Base-by-base conservation (phyloP, 1,140 invertebrate genomes). In the Neuroterus valhalla region DNA sequence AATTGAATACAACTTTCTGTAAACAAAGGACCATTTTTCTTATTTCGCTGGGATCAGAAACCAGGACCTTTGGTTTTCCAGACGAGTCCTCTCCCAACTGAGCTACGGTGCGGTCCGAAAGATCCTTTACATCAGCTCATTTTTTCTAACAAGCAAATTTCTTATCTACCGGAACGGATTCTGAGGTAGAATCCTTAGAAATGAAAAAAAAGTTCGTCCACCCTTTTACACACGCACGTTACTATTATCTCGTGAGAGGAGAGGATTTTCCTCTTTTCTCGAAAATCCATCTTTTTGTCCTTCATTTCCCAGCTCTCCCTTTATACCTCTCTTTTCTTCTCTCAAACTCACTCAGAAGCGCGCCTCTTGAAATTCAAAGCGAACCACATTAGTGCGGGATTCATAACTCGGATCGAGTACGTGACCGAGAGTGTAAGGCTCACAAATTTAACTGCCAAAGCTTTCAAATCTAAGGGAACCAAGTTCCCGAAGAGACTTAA, bases 321-420 rank as follows among this genome's bases (percentile, higher is more conserved):
- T 48, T 48, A 21, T 23, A 12, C 26, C 52, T 23, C 52, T 2
- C 15, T 50, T 62, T 31, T 31, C 5, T 62, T 26, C 15, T 31
- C 26, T 31, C 21, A 26, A 3, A 21, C 52, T 14, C 21, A 62
- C 52, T 26, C 23, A 62, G 15, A 12, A 21, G 52, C 21, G 52
- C 21, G 5, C 52, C 19, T 62, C 52, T 62, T 62, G 52, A 62
- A 62, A 62, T 62, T 62, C 52, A 62, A 26, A 62, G 52, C 21
- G 23, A 62, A 62, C 26, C 52, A 62, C 26, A 62, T 62, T 62
- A 62, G 23, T 62, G 52, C 26, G 52, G 52, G 26, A 62, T 62
- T 52, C 10, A 19, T 52, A 52, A 52, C 50, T 52, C 50, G 52
- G 31, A 62, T 62, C 14, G 52, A 31, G 52, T 62, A 62, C 52